Conservation (phyloP, 2,113 vertebrate genomes). For the Canis aureus region DNA sequence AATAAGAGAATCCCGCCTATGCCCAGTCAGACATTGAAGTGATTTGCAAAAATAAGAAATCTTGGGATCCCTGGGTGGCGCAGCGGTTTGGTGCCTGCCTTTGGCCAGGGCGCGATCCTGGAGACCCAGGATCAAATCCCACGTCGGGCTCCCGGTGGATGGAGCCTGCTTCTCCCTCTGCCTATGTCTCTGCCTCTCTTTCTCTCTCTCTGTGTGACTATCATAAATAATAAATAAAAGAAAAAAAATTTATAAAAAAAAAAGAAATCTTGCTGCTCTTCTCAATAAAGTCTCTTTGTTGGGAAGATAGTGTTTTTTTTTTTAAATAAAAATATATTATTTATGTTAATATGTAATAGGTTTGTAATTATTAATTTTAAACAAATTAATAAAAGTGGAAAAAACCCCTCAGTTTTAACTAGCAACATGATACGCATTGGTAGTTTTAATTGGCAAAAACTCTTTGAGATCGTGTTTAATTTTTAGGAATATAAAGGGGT, state of each 20-base stretch:
- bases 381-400: not conserved
- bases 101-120: too few relatives aligned
- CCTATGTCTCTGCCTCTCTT: too few relatives aligned
- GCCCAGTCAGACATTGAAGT: too few relatives aligned
- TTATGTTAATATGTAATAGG: not conserved
- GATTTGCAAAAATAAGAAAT: not conserved
- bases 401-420: not conserved
- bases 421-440: not conserved
- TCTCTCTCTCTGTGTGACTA: too few relatives aligned
- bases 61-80: too few relatives aligned
- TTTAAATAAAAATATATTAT: not conserved
- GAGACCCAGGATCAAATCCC: too few relatives aligned
- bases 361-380: conserved; percentile 32
- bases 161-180: too few relatives aligned
- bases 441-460: not conserved
- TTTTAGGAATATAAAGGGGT: not conserved
- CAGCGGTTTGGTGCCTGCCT: too few relatives aligned
- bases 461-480: not conserved
- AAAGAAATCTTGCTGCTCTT: not conserved
- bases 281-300: not conserved
- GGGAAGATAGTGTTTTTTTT: conserved; percentile 8
- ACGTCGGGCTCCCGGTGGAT: too few relatives aligned
- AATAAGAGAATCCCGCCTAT: too few relatives aligned
- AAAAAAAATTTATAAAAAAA: too few relatives aligned
- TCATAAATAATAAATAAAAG: too few relatives aligned